Percentiles rank a stretch among this genome's conserved stretches.
These are phyloP conservation scores for Uropetala carovei DNA, from an alignment of 2,888 invertebrate species.

Conservation along the genomic window DNA sequence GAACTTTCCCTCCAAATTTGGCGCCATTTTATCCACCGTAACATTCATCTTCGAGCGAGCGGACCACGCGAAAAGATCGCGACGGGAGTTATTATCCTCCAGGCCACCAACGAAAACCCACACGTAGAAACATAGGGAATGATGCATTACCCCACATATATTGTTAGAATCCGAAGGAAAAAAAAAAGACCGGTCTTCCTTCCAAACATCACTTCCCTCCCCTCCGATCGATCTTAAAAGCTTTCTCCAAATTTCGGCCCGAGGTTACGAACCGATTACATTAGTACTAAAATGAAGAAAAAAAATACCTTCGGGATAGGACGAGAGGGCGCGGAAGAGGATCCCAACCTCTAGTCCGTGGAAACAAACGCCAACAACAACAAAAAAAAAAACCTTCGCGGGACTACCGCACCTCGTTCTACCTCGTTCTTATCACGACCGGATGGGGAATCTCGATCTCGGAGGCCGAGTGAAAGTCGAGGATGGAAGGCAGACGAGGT, in stretches of 20 bases:
- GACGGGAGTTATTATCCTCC: constrained; percentile 22
- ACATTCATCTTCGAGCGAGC: not conserved
- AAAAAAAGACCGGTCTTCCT: not conserved
- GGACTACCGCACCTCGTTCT: not conserved
- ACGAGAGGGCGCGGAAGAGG: not conserved
- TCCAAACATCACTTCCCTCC: not conserved
- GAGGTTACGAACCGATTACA: constrained; percentile 16
- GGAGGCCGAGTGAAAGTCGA: not conserved
- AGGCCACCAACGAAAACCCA: not conserved
- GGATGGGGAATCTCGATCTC: not conserved
- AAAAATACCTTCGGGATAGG: not conserved
- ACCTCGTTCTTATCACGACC: constrained; percentile 35
- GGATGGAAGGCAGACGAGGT: not conserved
- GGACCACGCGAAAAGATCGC: not conserved
- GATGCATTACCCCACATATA: constrained; percentile 37
- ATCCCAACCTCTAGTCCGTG: not conserved
- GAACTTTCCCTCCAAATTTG: constrained; percentile 45
- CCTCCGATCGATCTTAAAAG: not conserved
- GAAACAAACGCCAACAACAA: not conserved
- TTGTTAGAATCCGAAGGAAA: constrained; percentile 31
- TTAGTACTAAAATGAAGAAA: not conserved
- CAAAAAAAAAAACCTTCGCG: not conserved
- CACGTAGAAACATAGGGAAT: not conserved
- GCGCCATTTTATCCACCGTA: not conserved
- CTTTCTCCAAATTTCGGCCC: constrained; percentile 37